Percentiles rank a stretch among this genome's conserved stretches.
These are phyloP conservation scores for Novumbra hubbsi DNA, from an alignment of 2,797 vertebrate genomes.

Conservation along the genomic window DNA sequence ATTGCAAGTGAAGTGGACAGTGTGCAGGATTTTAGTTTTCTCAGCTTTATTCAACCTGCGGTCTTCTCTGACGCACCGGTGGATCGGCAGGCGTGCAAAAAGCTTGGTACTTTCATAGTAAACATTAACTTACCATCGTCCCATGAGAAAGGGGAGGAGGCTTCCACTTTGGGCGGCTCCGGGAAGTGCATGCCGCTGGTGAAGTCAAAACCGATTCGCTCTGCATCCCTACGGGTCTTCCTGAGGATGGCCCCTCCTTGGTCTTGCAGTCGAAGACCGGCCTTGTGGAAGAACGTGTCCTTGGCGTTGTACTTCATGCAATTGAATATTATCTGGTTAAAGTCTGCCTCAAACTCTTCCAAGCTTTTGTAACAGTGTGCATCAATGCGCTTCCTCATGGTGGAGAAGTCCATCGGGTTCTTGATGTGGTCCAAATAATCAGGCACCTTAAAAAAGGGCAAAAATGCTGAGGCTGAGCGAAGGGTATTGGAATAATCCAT, in stretches of 20 bases:
- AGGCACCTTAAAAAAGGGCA: slow-evolving; percentile 78
- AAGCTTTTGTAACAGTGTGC: slow-evolving; percentile 84
- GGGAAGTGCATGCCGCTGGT: slow-evolving; percentile 86
- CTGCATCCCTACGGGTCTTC: slow-evolving; percentile 83
- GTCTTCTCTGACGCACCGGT: no score
- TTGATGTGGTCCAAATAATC: slow-evolving; percentile 96
- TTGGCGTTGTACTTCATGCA: slow-evolving; percentile 98
- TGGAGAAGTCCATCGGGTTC: slow-evolving; percentile 96
- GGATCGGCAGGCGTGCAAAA: no score
- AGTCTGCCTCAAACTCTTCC: slow-evolving; percentile 91
- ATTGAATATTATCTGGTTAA: slow-evolving; percentile 92
- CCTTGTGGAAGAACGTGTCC: slow-evolving; percentile 93
- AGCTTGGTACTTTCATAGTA: no score
- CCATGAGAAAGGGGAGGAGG: slow-evolving; percentile 85
- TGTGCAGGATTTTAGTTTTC: no score
- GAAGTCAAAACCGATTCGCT: slow-evolving; percentile 87
- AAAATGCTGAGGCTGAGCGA: background rate
- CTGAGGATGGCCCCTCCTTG: slow-evolving; percentile 90
- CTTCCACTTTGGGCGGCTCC: slow-evolving; percentile 80
- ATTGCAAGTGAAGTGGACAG: no score
- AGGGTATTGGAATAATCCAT: background rate
- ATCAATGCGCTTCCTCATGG: slow-evolving; percentile 89
- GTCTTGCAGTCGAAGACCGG: slow-evolving; percentile 88
- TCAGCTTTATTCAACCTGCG: no score
- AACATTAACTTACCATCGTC: slow-evolving; percentile 83